Evolutionary conservation across 2,888 invertebrate species (phyloP), one percentile per base, ranked within the genome.

Genomic region (Aporophyla nigra): DNA sequence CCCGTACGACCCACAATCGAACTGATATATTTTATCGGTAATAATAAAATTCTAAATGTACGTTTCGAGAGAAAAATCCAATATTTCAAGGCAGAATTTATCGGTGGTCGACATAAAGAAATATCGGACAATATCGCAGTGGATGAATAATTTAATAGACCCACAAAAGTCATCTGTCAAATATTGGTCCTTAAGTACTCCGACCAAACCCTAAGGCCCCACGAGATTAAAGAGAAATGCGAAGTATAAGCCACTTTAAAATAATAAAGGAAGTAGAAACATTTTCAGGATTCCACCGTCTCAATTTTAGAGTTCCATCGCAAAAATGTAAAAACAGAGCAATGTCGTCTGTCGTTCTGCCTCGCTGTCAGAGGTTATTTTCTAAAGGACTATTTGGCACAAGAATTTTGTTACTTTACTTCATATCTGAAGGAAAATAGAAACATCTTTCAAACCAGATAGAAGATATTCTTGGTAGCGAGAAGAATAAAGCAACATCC

Each of bases 351-450:
- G 83, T 83, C 78, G 72, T 77, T 77, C 53, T 65, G 78, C 72
- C 27, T 40, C 66, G 66, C 27, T 70, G 77, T 76, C 77, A 62
- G 77, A 85, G 61, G 53, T 68, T 82, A 83, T 85, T 83, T 85
- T 85, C 70, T 73, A 68, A 83, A 78, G 49, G 83, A 85, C 78
- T 82, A 73, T 82, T 85, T 85, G 86, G 78, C 83, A 85, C 70
- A 77, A 53, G 83, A 83, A 83, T 77, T 51, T 83, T 65, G 54
- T 83, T 73, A 67, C 62, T 67, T 71, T 82, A 49, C 43, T 71
- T 66, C 56, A 76, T 72, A 70, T 80, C 68, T 71, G 12, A 56
- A 82, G 59, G 27, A 82, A 85, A 70, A 80, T 71, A 83, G 33
- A 54, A 72, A 62, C 56, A 49, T 70, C 58, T 72, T 85, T 63